phyloP scores from a whole-genome alignment of 35 echinoderm and acorn worm species.

The Nesometra sesokonis region DNA sequence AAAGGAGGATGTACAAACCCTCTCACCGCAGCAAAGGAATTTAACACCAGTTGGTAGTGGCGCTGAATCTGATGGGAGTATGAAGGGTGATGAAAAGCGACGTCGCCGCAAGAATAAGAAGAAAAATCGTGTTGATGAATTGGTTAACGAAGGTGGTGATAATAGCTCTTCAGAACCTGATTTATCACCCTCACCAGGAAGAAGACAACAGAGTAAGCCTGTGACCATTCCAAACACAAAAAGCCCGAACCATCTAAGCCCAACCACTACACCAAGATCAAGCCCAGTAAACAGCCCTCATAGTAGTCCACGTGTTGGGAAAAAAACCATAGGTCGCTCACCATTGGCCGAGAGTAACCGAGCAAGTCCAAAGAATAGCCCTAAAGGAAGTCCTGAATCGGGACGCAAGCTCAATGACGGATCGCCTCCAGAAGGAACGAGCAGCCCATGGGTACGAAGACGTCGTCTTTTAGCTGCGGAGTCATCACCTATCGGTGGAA shows the following conservation, averaged over 20 bases:
- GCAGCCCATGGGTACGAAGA: conserved; percentile 69
- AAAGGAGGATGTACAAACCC: conserved; percentile 16
- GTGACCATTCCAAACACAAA: conserved; percentile 29
- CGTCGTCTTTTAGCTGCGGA: conserved; percentile 39
- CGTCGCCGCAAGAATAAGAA: conserved; percentile 73
- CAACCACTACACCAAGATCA: conserved; percentile 68
- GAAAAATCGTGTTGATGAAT: conserved; percentile 47
- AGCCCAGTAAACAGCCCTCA: conserved; percentile 85
- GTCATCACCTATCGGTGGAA: conserved; percentile 12
- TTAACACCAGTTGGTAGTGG: conserved; percentile 13
- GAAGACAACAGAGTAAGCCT: conserved; percentile 52
- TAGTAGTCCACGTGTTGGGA: conserved; percentile 63
- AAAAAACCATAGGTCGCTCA: conserved; percentile 45
- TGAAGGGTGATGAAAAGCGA: conserved; percentile 54
- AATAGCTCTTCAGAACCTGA: conserved; percentile 82
- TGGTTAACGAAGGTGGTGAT: conserved; percentile 35
- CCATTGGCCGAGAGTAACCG: conserved; percentile 13
- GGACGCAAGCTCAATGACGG: conserved; percentile 51
- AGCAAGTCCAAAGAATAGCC: conserved; percentile 50
- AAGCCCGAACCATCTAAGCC: conserved; percentile 78
- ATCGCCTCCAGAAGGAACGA: conserved; percentile 35
- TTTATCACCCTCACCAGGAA: conserved; percentile 52
- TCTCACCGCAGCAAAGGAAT: conserved; percentile 8
- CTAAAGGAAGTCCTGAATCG: conserved; percentile 73
- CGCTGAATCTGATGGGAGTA: conserved; percentile 26